Conservation (phyloP, 2,797 vertebrate genomes). For the Pipistrellus kuhlii region DNA sequence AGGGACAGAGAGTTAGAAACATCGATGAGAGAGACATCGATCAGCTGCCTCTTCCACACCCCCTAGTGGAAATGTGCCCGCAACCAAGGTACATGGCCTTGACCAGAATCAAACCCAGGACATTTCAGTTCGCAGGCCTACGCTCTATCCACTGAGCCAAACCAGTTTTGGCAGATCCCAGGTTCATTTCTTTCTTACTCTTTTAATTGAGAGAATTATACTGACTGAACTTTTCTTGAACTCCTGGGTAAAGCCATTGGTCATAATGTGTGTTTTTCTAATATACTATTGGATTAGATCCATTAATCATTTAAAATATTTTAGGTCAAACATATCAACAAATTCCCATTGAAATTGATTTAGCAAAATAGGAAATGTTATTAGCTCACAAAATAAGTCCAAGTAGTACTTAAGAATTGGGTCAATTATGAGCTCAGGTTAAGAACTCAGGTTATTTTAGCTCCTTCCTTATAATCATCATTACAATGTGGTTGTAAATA, state of each 20-base stretch:
- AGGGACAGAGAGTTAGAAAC: too few relatives aligned
- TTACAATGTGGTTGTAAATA: not conserved
- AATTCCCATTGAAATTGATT: not conserved
- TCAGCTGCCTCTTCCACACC: too few relatives aligned
- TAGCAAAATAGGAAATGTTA: not conserved
- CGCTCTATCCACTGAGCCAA: too few relatives aligned
- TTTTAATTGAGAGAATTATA: not conserved
- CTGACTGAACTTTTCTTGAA: not conserved
- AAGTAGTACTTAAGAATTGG: not conserved
- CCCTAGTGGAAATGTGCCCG: too few relatives aligned
- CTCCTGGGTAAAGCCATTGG: not conserved
- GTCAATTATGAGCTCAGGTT: not conserved
- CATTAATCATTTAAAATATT: conserved; percentile 24
- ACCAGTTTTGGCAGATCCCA: too few relatives aligned
- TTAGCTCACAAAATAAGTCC: not conserved
- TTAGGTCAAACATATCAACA: not conserved
- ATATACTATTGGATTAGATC: not conserved
- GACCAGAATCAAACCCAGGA: too few relatives aligned
- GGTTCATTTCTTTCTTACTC: not conserved
- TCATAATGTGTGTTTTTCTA: not conserved
- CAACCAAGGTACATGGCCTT: too few relatives aligned
- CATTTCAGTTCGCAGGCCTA: too few relatives aligned
- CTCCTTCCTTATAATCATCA: not conserved
- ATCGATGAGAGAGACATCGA: too few relatives aligned
- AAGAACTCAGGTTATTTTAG: not conserved